Evolutionary conservation across 2,113 vertebrate species (phyloP).

Genomic region (Tragulus kanchil): DNA sequence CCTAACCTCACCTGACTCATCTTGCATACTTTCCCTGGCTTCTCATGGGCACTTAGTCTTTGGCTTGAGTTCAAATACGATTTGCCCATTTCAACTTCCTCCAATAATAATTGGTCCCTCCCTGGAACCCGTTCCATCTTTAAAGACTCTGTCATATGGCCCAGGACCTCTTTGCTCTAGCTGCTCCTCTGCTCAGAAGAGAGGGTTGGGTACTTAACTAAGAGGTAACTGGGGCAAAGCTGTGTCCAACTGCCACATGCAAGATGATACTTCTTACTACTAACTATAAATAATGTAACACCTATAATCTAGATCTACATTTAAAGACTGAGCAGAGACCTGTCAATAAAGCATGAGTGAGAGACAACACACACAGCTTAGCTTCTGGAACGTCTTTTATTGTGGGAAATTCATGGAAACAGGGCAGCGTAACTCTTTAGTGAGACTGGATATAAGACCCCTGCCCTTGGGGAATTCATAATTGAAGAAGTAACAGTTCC

Average conservation of each 20-base stretch:
- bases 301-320: neutral
- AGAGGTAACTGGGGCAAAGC: neutral
- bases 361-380: accelerated
- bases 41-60: neutral
- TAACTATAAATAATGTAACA: neutral
- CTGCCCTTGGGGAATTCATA: neutral
- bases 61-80: neutral
- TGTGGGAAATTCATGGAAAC: neutral
- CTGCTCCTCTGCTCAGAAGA: neutral
- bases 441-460: neutral
- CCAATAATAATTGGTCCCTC: neutral
- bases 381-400: neutral
- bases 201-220: neutral
- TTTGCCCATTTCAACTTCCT: neutral
- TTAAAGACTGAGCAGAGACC: neutral
- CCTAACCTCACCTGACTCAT: neutral
- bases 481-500: no score
- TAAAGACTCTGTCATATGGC: neutral
- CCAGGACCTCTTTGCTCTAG: neutral
- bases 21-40: neutral
- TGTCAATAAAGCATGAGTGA: neutral
- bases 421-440: neutral
- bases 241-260: neutral
- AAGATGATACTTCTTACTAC: neutral
- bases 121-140: neutral